These are phyloP conservation scores for Beroe ovata DNA, from an alignment of 37 sponge, comb jelly and placozoan species.

Conservation along the genomic window DNA sequence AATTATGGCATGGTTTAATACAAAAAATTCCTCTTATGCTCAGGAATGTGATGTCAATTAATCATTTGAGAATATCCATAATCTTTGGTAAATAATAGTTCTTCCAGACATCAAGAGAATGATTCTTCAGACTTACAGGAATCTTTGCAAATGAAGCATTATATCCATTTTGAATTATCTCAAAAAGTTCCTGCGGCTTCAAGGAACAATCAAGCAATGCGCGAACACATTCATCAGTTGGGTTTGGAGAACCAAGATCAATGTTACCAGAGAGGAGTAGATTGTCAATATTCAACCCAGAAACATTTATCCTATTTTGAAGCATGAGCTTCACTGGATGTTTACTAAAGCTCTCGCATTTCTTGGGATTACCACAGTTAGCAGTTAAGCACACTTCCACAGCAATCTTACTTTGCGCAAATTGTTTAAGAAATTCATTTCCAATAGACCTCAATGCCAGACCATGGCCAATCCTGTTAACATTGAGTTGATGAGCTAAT, in stretches of 20 bases:
- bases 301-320: not conserved
- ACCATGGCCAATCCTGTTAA: not conserved
- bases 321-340: not conserved
- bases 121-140: not conserved
- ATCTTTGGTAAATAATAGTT: not conserved
- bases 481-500: not conserved
- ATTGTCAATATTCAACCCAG: not conserved
- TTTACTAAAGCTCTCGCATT: not conserved
- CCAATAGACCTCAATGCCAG: not conserved
- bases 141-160: not conserved
- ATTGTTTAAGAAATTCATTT: not conserved
- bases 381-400: not conserved
- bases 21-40: no score
- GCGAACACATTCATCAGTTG: not conserved
- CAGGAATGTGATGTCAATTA: not conserved
- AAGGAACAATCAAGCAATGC: not conserved
- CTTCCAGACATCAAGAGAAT: not conserved
- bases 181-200: not conserved
- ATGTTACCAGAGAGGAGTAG: not conserved
- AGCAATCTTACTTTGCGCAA: not conserved
- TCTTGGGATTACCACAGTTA: not conserved
- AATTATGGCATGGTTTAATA: no score
- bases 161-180: not conserved
- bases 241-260: not conserved
- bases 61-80: not conserved